Base-by-base conservation (phyloP, 1,140 invertebrate genomes). In the Halictus rubicundus region DNA sequence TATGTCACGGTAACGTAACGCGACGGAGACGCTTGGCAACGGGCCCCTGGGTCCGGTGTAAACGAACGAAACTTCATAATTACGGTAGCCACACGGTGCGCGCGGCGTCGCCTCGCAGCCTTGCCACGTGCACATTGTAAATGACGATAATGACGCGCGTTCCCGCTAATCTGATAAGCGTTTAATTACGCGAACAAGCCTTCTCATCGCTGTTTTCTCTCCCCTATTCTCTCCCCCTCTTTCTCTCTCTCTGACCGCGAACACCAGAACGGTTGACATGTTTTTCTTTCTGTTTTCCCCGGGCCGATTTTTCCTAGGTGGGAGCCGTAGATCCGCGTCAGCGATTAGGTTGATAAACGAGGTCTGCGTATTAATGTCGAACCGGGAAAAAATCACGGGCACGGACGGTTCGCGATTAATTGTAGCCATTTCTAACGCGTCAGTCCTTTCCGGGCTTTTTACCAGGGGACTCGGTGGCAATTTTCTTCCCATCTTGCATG, bases 41-140 rank as follows among this genome's bases (percentile, higher is more conserved):
- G 54, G 42, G 21, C 54, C 54, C 21, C 64, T 32, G 66, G 78
- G 74, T 73, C 65, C 49, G 25, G 37, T 39, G 52, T 88, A 87
- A 87, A 86, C 81, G 80, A 88, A 88, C 84, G 78, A 84, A 87
- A 83, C 81, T 79, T 81, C 57, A 42, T 86, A 88, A 90, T 90
- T 88, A 88, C 69, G 54, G 16, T 6, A 6, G 52, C 1, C 68
- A 76, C 73, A 71, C 80, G 75, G 68, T 57, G 63, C 80, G 87
- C 52, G 21, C 83, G 72, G 86, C 73, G 66, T 65, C 52, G 49
- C 16, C 14, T 14, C 9, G 68, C 23, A 54, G 32, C 57, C 37
- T 52, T 14, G 39, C 42, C 63, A 57, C 68, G 76, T 61, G 75
- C 27, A 65, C 46, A 9, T 63, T 46, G 70, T 78, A 65, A 71